Conservation (phyloP, 1,140 invertebrate species). For the Drosophila malerkotliana region DNA sequence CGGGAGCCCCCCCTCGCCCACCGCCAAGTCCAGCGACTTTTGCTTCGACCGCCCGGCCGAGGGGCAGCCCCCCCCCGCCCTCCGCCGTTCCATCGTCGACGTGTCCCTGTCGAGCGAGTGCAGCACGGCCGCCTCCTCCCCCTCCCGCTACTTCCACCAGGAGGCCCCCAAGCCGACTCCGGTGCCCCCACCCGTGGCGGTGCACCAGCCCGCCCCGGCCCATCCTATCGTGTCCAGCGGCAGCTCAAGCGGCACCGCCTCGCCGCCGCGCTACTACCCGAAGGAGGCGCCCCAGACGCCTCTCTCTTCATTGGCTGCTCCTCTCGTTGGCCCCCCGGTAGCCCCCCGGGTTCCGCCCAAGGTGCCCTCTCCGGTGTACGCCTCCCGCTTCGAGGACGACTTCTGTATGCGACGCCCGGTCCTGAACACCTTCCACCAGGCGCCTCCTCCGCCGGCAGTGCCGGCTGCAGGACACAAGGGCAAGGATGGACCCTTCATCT, state of each 20-base stretch:
- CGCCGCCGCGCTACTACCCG: too few relatives aligned
- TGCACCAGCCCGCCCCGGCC: too few relatives aligned
- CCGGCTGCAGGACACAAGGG: neutral
- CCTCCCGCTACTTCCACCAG: conserved; percentile 42
- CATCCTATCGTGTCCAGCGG: too few relatives aligned
- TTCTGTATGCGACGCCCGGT: conserved; percentile 61
- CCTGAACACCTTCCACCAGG: conserved; percentile 4
- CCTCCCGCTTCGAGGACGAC: conserved; percentile 76
- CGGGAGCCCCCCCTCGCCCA: conserved; percentile 76
- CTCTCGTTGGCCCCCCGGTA: too few relatives aligned
- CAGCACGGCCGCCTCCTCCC: conserved; percentile 47
- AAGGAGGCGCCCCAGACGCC: too few relatives aligned
- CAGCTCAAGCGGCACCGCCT: neutral
- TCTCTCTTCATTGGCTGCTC: too few relatives aligned
- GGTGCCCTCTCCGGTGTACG: conserved; percentile 18
- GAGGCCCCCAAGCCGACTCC: conserved; percentile 6
- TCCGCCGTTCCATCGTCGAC: conserved; percentile 11
- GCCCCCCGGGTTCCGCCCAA: neutral
- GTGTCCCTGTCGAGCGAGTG: conserved; percentile 51
- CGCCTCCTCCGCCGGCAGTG: neutral
- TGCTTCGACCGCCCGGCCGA: conserved; percentile 44
- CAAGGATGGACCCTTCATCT: conserved; percentile 68
- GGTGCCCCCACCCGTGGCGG: too few relatives aligned
- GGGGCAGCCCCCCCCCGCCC: conserved; percentile 1
- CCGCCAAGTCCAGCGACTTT: conserved; percentile 66